Conservation (phyloP, 2,797 vertebrate species). For the Lacerta bilineata region DNA sequence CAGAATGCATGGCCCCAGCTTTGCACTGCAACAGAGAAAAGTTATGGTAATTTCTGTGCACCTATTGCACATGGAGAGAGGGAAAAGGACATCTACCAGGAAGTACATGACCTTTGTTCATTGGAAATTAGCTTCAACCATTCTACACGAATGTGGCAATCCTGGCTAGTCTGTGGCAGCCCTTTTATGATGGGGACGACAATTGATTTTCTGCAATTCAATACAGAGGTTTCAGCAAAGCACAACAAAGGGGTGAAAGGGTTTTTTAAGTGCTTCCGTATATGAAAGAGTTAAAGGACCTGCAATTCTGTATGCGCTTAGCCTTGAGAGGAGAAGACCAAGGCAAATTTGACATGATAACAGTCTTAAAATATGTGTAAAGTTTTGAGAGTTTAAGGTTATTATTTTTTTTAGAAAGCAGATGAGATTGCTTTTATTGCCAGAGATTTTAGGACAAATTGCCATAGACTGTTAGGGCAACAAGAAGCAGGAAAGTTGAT, state of each 20-base stretch:
- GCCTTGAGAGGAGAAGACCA: background rate
- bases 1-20: background rate
- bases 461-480: background rate
- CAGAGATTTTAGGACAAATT: conserved; percentile 11
- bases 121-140: background rate
- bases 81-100: background rate
- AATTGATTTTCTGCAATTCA: background rate
- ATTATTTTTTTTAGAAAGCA: background rate
- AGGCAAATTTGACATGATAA: background rate
- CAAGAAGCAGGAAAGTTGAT: background rate
- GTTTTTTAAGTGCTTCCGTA: background rate
- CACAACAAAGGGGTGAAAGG: background rate
- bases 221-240: background rate
- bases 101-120: background rate
- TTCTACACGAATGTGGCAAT: background rate
- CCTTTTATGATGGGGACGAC: background rate
- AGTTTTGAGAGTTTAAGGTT: background rate
- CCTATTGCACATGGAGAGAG: background rate
- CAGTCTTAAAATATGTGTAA: conserved; percentile 5
- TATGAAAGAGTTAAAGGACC: conserved; percentile 14
- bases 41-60: background rate
- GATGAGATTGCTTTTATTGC: background rate
- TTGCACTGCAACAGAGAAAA: background rate
- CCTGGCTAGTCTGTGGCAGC: background rate
- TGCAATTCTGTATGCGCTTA: conserved; percentile 12